phyloP scores from a whole-genome alignment of 2,113 vertebrate genomes.

The Phrynocephalus versicolor region DNA sequence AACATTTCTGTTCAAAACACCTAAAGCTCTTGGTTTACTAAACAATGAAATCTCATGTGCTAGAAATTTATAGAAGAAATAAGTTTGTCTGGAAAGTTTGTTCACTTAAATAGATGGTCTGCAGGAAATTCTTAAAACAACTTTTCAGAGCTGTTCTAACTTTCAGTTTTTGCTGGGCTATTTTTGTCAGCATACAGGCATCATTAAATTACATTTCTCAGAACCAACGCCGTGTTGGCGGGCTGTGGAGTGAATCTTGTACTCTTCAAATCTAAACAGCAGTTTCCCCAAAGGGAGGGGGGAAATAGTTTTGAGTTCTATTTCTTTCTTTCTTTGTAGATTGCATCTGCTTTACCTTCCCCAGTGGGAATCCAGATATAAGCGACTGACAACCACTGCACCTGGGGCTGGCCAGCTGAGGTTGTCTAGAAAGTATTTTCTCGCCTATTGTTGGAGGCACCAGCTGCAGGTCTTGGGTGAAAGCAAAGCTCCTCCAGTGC shows the following conservation, averaged over 20 bases:
- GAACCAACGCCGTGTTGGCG: conserved; percentile 3
- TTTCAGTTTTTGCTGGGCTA: conserved; percentile 33
- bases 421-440: conserved; percentile 46
- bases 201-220: conserved; percentile 7
- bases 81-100: conserved; percentile 2
- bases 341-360: conserved; percentile 29
- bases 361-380: conserved; percentile 26
- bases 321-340: conserved; percentile 14
- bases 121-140: conserved; percentile 30
- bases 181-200: conserved; percentile 7
- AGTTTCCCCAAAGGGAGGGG: background rate
- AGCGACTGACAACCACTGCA: conserved; percentile 53
- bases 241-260: background rate
- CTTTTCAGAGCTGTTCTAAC: conserved; percentile 2
- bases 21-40: background rate
- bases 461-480: conserved; percentile 59
- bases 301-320: background rate
- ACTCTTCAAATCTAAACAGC: conserved; percentile 3
- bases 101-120: conserved; percentile 27
- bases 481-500: conserved; percentile 46
- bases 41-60: conserved; percentile 13
- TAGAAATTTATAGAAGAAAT: conserved; percentile 6
- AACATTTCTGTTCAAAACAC: background rate
- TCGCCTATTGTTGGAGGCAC: conserved; percentile 47
- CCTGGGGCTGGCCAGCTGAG: conserved; percentile 43